phyloP scores from a whole-genome alignment of 2,113 vertebrate genomes.

The Daboia siamensis region DNA sequence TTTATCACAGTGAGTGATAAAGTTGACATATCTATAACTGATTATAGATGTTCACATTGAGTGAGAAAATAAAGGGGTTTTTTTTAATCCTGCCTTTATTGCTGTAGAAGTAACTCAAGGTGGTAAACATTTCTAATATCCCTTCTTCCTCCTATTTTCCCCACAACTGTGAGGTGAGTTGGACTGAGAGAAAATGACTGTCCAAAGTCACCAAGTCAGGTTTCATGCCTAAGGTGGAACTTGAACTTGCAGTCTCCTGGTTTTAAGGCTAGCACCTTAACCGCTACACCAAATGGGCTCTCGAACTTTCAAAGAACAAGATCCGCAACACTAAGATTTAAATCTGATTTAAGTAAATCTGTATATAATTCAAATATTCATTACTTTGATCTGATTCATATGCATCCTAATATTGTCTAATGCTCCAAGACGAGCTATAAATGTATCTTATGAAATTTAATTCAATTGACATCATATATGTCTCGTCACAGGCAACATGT shows the following conservation, averaged over 20 bases:
- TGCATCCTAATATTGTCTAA: conserved; percentile 70
- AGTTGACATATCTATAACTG: not conserved
- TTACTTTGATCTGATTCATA: conserved; percentile 66
- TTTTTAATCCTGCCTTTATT: not conserved
- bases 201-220: not conserved
- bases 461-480: conserved; percentile 72
- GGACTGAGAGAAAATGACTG: not conserved
- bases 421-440: conserved; percentile 70
- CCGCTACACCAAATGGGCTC: not conserved
- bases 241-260: not conserved
- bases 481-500: conserved; percentile 66
- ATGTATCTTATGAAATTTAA: conserved; percentile 72
- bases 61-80: too few species aligned
- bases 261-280: not conserved
- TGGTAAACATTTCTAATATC: not conserved
- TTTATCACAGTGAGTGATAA: not conserved
- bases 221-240: not conserved
- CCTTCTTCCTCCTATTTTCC: not conserved
- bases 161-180: not conserved
- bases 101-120: not conserved
- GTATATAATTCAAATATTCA: conserved; percentile 74
- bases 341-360: conserved; percentile 69
- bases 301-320: not conserved
- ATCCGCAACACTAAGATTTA: conserved; percentile 43
- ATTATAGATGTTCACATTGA: not conserved